phyloP scores from a whole-genome alignment of 2,797 vertebrate genomes.

The Tapera naevia region DNA sequence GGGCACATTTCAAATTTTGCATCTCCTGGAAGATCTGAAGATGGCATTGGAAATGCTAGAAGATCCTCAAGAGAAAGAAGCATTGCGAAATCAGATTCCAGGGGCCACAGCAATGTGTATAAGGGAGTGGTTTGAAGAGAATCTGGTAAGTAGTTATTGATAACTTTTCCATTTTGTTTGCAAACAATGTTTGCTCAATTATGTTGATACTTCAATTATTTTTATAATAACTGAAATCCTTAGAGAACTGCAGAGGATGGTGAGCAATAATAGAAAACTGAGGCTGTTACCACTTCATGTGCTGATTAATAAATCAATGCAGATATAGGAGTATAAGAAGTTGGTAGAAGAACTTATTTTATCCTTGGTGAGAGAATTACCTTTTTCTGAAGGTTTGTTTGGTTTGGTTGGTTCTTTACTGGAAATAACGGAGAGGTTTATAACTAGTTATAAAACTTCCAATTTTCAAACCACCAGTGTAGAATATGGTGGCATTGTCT shows the following conservation, averaged over 20 bases:
- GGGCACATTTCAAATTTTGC: slow-evolving; percentile 80
- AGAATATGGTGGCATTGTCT: neutral
- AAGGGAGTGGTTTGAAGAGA: slow-evolving; percentile 81
- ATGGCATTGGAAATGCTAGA: slow-evolving; percentile 80
- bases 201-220: neutral
- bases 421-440: neutral
- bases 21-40: slow-evolving; percentile 85
- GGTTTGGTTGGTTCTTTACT: neutral
- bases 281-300: neutral
- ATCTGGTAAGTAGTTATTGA: slow-evolving; percentile 75
- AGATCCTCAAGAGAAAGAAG: slow-evolving; percentile 77
- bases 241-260: neutral
- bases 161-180: neutral
- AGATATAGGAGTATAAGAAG: neutral
- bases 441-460: neutral
- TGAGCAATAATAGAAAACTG: neutral
- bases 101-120: slow-evolving; percentile 79
- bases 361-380: neutral
- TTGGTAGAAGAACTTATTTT: neutral
- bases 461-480: neutral
- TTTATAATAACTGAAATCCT: neutral
- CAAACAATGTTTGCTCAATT: neutral
- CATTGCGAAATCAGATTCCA: slow-evolving; percentile 81
- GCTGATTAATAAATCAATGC: neutral
- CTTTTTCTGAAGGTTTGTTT: neutral